A percentile compares a stretch with the other conserved stretches of the same genome.
phyloP scores from a whole-genome alignment of 2,797 vertebrate genomes.

The Ctenopoma multispine region DNA sequence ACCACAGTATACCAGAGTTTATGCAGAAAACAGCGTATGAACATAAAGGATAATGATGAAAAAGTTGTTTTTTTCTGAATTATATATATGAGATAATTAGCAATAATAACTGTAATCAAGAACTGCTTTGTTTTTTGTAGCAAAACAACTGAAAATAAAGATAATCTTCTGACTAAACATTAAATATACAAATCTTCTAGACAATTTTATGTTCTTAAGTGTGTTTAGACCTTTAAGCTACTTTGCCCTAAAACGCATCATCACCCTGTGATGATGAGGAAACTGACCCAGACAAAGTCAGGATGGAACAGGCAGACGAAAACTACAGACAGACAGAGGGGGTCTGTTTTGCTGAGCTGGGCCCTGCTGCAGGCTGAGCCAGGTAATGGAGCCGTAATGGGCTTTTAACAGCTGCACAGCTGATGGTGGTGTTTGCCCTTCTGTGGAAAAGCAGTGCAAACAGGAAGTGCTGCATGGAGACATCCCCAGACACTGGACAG shows the following conservation, averaged over 20 bases:
- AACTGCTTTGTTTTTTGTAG: not conserved
- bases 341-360: slow-evolving; percentile 46
- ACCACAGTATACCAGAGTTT: too few species aligned
- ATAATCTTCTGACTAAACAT: too few species aligned
- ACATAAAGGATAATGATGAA: not conserved
- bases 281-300: slow-evolving; percentile 55
- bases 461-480: slow-evolving; percentile 72
- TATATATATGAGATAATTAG: not conserved
- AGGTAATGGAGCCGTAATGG: slow-evolving; percentile 83
- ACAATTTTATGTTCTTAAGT: too few species aligned
- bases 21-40: not conserved
- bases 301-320: slow-evolving; percentile 30
- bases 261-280: slow-evolving; percentile 36
- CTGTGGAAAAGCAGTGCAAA: slow-evolving; percentile 71
- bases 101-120: not conserved
- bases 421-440: slow-evolving; percentile 77
- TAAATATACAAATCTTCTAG: too few species aligned
- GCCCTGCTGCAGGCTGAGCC: slow-evolving; percentile 40
- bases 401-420: slow-evolving; percentile 76
- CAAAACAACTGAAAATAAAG: not conserved
- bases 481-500: slow-evolving; percentile 61
- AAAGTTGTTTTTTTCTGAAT: not conserved
- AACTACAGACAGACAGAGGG: slow-evolving; percentile 32
- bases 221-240: not conserved
- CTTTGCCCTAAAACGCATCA: not conserved